phyloP scores from a whole-genome alignment of 2,888 invertebrate species.

The Allygus modestus region DNA sequence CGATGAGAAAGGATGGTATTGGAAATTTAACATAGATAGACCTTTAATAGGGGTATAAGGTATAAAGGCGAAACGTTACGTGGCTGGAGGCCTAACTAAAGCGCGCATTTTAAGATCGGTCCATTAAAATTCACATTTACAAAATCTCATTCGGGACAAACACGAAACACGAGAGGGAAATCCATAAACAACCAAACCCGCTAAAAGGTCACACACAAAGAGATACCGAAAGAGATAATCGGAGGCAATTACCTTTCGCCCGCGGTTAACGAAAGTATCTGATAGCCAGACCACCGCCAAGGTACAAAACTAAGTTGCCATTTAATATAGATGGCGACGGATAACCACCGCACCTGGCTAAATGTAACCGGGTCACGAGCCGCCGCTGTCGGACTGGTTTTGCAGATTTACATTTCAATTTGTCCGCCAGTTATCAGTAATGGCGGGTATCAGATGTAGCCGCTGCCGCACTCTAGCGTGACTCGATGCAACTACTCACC shows the following conservation, averaged over 20 bases:
- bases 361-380: constrained; percentile 5
- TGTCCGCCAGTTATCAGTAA: constrained; percentile 43
- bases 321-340: constrained; percentile 40
- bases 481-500: background rate
- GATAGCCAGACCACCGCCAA: constrained; percentile 29
- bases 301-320: constrained; percentile 38
- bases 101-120: no score
- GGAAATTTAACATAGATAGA: no score
- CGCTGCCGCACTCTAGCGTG: constrained; percentile 24
- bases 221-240: constrained; percentile 37
- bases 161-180: constrained; percentile 1
- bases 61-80: no score
- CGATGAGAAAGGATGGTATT: no score
- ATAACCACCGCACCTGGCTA: constrained; percentile 38
- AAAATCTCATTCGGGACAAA: background rate
- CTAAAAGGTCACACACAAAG: constrained; percentile 3
- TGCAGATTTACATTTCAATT: constrained; percentile 43
- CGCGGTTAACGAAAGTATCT: constrained; percentile 1
- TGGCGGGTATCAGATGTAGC: constrained; percentile 30
- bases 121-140: no score
- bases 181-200: background rate
- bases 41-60: no score
- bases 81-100: no score
- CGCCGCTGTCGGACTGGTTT: background rate
- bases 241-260: background rate